These are phyloP conservation scores for Tetramorium parvispinum DNA, from an alignment of 1,140 invertebrate genomes.

Conservation along the genomic window DNA sequence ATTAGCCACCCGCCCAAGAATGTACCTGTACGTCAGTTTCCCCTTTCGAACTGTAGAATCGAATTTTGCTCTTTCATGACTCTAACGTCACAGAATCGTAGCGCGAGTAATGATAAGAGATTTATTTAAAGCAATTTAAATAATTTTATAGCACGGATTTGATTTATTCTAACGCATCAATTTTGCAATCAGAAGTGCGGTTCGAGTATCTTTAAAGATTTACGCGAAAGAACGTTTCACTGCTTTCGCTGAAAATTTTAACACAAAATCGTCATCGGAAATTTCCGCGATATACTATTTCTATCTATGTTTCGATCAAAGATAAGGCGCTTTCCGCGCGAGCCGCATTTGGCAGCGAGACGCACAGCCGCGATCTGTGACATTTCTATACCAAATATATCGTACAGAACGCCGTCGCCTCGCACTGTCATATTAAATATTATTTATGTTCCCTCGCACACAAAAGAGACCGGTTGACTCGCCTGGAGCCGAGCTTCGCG, in stretches of 20 bases:
- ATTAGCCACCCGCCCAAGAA: neutral
- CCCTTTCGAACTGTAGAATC: neutral
- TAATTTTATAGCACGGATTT: neutral
- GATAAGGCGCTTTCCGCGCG: constrained; percentile 21
- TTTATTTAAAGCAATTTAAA: neutral
- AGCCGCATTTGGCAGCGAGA: constrained; percentile 76
- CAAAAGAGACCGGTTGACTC: constrained; percentile 65
- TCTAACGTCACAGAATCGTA: neutral
- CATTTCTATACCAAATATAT: constrained; percentile 86
- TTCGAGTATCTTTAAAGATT: neutral
- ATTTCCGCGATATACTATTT: neutral
- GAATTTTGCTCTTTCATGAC: constrained; percentile 3
- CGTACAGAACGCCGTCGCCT: constrained; percentile 79
- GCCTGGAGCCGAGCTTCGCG: constrained; percentile 5
- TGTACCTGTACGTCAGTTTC: neutral
- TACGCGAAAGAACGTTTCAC: neutral
- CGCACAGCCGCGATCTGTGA: constrained; percentile 80
- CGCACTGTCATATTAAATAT: constrained; percentile 85
- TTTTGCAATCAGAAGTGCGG: neutral
- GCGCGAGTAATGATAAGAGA: neutral
- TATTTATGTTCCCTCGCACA: constrained; percentile 83
- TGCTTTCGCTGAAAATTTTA: neutral
- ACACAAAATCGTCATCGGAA: neutral
- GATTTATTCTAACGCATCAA: neutral
- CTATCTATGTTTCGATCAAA: neutral